These are phyloP conservation scores for Arnoldichthys spilopterus DNA, from an alignment of 2,797 vertebrate species.

Conservation along the genomic window DNA sequence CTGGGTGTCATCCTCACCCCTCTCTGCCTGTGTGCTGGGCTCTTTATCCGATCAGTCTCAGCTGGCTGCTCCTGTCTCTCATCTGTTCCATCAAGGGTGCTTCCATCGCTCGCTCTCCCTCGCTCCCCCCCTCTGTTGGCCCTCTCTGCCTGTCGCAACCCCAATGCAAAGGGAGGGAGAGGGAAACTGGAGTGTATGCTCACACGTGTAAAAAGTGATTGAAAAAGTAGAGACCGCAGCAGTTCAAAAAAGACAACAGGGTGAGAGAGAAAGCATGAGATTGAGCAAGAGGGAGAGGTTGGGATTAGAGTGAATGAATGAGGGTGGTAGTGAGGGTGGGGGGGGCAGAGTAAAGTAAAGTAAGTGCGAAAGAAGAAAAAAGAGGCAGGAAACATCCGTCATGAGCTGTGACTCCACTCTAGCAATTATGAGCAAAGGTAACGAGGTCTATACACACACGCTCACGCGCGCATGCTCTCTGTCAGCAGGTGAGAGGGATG, in stretches of 20 bases:
- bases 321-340: too few relatives aligned
- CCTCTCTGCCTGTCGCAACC: background rate
- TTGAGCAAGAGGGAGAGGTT: background rate
- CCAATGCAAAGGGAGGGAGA: background rate
- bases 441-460: slow-evolving; percentile 37
- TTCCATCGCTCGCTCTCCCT: slow-evolving; percentile 58
- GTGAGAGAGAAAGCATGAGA: slow-evolving; percentile 19
- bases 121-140: slow-evolving; percentile 15
- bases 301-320: slow-evolving; percentile 3
- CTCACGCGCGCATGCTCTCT: slow-evolving; percentile 43
- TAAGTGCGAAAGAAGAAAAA: background rate
- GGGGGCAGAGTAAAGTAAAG: background rate
- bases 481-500: slow-evolving; percentile 65
- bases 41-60: slow-evolving; percentile 84
- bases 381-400: slow-evolving; percentile 4
- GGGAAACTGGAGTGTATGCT: background rate
- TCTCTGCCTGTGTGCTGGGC: slow-evolving; percentile 67
- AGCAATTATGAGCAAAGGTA: slow-evolving; percentile 40
- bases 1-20: slow-evolving; percentile 54
- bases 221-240: slow-evolving; percentile 32
- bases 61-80: slow-evolving; percentile 78
- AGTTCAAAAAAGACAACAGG: background rate
- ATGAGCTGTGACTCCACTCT: slow-evolving; percentile 50
- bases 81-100: slow-evolving; percentile 77
- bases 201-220: slow-evolving; percentile 27